Conservation (phyloP, 2,113 vertebrate genomes). For the Opisthocomus hoazin region DNA sequence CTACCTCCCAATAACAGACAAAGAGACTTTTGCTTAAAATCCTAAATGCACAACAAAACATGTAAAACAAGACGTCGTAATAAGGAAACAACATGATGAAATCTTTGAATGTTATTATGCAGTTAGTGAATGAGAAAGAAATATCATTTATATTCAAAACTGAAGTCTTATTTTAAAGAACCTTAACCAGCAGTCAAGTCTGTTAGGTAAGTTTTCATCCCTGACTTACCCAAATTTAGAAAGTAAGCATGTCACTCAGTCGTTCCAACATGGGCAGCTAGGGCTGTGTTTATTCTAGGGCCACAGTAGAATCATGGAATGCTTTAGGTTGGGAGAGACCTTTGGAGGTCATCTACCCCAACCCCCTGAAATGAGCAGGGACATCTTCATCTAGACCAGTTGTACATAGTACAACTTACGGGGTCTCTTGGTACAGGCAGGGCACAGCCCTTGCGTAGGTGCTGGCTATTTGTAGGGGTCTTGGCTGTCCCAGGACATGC, state of each 20-base stretch:
- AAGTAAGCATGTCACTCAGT: background rate
- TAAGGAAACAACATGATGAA: background rate
- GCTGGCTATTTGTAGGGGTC: background rate
- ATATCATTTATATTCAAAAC: background rate
- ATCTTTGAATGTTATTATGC: background rate
- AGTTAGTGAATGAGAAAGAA: background rate
- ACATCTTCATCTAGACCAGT: too few relatives aligned
- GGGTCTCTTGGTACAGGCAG: background rate
- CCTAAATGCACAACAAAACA: background rate
- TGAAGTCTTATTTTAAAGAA: background rate
- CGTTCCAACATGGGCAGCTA: background rate
- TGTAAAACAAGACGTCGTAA: background rate
- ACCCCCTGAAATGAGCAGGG: too few relatives aligned
- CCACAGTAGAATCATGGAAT: too few relatives aligned
- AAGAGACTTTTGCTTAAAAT: background rate
- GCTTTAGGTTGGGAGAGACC: too few relatives aligned
- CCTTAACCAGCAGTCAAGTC: background rate
- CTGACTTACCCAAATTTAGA: background rate
- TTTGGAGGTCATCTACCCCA: too few relatives aligned
- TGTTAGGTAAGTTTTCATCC: background rate
- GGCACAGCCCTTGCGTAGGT: background rate
- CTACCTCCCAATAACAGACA: background rate
- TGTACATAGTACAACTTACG: fast-evolving
- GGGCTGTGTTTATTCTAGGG: background rate
- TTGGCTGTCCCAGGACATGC: background rate